Evolutionary conservation across 2,888 invertebrate genomes (phyloP), one percentile per base, ranked within the genome.

Genomic region (Mesoligia furuncula): DNA sequence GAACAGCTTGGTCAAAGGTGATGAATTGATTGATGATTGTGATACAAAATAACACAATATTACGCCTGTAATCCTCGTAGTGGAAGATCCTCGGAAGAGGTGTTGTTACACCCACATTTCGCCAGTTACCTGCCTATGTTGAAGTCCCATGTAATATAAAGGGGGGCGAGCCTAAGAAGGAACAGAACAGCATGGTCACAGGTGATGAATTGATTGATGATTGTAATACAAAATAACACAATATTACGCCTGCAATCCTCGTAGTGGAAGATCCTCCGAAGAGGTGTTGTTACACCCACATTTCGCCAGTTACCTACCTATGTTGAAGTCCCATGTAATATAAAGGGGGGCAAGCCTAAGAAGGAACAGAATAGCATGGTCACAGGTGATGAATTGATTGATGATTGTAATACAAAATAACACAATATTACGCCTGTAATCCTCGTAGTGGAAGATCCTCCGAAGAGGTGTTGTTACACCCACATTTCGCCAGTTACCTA

Each of bases 351-450:
- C n/a, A 48, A 48, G 48, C 15, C 48, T 48, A 48, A 20, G 48
- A 20, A 64, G 24, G 36, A 24, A 24, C 36, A 36, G 24, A 9
- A 9, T 3, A 51, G 24, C 54, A 51, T 54, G 54, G 54, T 54
- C 24, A 39, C 24, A 64, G 64, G n/a, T 57, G n/a, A 54, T 24
- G 11, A 24, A n/a, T 24, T 54, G 0, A 57, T n/a, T 57, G 57
- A n/a, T n/a, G n/a, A n/a, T 57, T 57, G 57, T 57, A 57, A n/a
- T 57, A n/a, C n/a, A 57, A 57, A 57, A 57, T 57, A n/a, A 57
- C n/a, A 57, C 24, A 24, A 54, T 6, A 24, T 24, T 24, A 54
- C 11, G 24, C 9, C 9, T 54, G 24, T 13, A 57, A 57, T 57
- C n/a, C 57, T n/a, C 13, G 57, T n/a, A n/a, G 57, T 5, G 1